phyloP scores from a whole-genome alignment of 2,888 invertebrate species.

The Scaptomyza caliginosa region DNA sequence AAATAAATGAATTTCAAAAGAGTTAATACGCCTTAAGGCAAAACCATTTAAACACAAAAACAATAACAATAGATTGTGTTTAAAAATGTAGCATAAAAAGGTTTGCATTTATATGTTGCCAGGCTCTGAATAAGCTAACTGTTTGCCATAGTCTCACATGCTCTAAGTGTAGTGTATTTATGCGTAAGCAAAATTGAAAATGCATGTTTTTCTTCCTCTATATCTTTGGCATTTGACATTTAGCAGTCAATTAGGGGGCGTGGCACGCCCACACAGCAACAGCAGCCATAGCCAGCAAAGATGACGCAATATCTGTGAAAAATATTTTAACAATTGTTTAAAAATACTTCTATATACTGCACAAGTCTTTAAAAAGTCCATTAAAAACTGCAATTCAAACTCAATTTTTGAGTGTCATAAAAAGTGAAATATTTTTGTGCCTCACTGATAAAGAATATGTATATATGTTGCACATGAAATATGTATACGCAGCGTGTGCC shows the following conservation, averaged over 20 bases:
- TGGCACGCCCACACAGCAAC: conserved; percentile 22
- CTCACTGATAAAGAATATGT: neutral
- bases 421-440: neutral
- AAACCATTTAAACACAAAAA: no score
- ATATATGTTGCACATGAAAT: neutral
- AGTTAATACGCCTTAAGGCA: no score
- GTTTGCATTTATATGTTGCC: neutral
- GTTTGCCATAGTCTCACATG: neutral
- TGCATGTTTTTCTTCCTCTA: neutral
- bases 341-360: neutral
- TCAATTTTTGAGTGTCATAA: conserved; percentile 3
- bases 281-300: neutral
- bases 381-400: neutral
- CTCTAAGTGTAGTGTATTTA: neutral
- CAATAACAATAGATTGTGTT: neutral
- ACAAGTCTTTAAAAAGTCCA: neutral
- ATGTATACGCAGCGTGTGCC: conserved; percentile 37
- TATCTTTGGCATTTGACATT: conserved; percentile 37
- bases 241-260: conserved; percentile 10
- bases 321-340: neutral
- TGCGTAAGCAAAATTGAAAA: neutral
- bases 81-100: neutral
- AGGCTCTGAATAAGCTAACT: neutral
- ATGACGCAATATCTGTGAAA: conserved; percentile 31
- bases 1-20: neutral